Evolutionary conservation across 2,113 vertebrate genomes (phyloP).

Genomic region (Mugil cephalus): DNA sequence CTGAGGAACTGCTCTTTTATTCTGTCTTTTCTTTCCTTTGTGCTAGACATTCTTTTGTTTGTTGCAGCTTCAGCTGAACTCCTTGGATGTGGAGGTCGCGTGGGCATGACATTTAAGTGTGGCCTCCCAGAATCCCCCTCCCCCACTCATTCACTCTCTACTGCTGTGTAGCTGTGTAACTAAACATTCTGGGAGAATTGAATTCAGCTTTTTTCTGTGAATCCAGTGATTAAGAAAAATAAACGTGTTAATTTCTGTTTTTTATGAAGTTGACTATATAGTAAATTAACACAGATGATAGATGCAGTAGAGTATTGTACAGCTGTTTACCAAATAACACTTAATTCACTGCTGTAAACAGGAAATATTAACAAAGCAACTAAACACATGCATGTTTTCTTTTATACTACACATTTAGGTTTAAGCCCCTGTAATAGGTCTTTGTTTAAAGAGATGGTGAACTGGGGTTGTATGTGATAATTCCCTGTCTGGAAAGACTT

Average conservation of each 20-base stretch:
- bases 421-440: too few species aligned
- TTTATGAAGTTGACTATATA: background rate
- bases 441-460: too few species aligned
- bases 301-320: background rate
- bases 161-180: conserved; percentile 18
- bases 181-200: conserved; percentile 30
- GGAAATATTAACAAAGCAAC: background rate
- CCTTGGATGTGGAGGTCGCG: conserved; percentile 49
- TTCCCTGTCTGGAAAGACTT: too few species aligned
- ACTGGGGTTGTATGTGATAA: too few species aligned
- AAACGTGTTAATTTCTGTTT: conserved; percentile 28
- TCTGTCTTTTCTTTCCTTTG: too few species aligned
- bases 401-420: too few species aligned
- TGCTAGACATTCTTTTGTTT: conserved; percentile 39
- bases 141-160: conserved; percentile 2
- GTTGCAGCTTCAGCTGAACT: conserved; percentile 34
- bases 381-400: background rate
- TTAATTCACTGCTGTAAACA: background rate
- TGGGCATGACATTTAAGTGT: conserved; percentile 30
- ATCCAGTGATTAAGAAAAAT: conserved; percentile 24
- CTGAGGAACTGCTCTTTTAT: background rate
- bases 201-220: conserved; percentile 27
- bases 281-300: background rate
- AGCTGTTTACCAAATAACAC: background rate
- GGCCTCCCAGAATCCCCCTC: conserved; percentile 31